These are phyloP conservation scores for Ernsta delagoae DNA, from an alignment of 2,888 invertebrate genomes.

Conservation along the genomic window DNA sequence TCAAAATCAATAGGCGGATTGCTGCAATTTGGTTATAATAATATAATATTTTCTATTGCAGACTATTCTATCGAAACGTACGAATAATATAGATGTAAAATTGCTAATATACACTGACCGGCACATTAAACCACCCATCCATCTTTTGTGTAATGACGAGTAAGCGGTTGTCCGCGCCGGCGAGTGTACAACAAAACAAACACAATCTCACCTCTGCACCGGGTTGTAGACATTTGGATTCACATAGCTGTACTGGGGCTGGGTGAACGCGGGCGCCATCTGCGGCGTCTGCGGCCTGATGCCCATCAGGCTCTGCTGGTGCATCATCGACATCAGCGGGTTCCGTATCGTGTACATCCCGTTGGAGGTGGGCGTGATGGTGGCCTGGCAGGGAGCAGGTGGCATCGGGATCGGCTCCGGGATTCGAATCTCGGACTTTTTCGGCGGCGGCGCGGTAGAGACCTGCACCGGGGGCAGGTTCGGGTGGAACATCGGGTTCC, in stretches of 20 bases:
- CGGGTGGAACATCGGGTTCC: slow-evolving; percentile 91
- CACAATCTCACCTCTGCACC: rapidly evolving
- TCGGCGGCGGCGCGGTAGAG: slow-evolving; percentile 55
- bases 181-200: too few species aligned
- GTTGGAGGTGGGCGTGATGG: slow-evolving; percentile 79
- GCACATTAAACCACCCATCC: too few species aligned
- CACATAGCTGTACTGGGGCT: slow-evolving; percentile 62
- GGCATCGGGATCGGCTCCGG: slow-evolving; percentile 80
- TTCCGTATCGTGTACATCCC: slow-evolving; percentile 95
- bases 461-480: slow-evolving; percentile 74
- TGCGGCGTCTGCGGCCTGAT: slow-evolving; percentile 55
- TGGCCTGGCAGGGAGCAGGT: slow-evolving; percentile 76
- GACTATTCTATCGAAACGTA: too few species aligned
- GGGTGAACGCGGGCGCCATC: slow-evolving; percentile 52
- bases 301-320: slow-evolving; percentile 71
- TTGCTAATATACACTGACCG: too few species aligned
- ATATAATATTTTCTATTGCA: too few species aligned
- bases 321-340: slow-evolving; percentile 86
- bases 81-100: too few species aligned
- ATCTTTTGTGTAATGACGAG: too few species aligned
- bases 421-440: slow-evolving; percentile 69
- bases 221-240: slow-evolving; percentile 64
- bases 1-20: too few species aligned
- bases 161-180: too few species aligned
- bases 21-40: too few species aligned